A percentile compares a stretch with the other conserved stretches of the same genome.
phyloP scores from a whole-genome alignment of 2,888 invertebrate species.

The Phalera bucephala region DNA sequence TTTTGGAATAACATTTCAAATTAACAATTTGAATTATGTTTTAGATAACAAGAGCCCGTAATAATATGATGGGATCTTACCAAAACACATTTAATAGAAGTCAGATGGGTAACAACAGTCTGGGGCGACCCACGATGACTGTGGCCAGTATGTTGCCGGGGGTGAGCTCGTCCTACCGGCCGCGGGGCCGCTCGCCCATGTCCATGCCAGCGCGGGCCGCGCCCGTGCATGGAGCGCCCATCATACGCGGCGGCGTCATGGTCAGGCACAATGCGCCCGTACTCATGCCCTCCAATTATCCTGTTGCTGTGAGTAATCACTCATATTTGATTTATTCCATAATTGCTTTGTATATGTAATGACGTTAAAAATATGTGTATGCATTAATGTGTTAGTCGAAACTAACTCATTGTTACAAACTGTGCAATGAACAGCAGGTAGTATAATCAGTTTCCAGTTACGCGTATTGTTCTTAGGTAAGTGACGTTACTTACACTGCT shows the following conservation, averaged over 20 bases:
- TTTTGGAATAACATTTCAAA: background rate
- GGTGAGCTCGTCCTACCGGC: conserved; percentile 38
- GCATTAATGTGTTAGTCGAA: too few species aligned
- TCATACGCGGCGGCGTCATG: conserved; percentile 77
- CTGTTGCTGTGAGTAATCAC: conserved; percentile 81
- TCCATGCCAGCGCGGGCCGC: conserved; percentile 34
- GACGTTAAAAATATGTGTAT: too few species aligned
- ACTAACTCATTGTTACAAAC: too few species aligned
- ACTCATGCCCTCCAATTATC: conserved; percentile 82
- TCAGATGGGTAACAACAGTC: conserved; percentile 53
- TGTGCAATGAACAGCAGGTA: too few species aligned
- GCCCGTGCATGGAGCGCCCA: conserved; percentile 50
- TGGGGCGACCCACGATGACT: conserved; percentile 40
- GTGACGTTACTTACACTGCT: too few species aligned
- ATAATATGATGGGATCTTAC: conserved; percentile 58
- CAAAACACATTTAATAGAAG: conserved; percentile 62
- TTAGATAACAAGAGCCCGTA: conserved; percentile 58
- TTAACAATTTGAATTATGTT: conserved; percentile 11
- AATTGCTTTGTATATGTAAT: too few species aligned
- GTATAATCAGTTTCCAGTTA: too few species aligned
- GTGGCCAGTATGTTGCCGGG: conserved; percentile 34
- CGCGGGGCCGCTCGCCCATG: conserved; percentile 56
- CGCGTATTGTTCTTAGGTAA: too few species aligned
- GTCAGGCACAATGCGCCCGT: conserved; percentile 82
- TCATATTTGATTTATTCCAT: too few species aligned